Conservation (phyloP, 2,888 invertebrate genomes). For the Caenorhabditis plicata region DNA sequence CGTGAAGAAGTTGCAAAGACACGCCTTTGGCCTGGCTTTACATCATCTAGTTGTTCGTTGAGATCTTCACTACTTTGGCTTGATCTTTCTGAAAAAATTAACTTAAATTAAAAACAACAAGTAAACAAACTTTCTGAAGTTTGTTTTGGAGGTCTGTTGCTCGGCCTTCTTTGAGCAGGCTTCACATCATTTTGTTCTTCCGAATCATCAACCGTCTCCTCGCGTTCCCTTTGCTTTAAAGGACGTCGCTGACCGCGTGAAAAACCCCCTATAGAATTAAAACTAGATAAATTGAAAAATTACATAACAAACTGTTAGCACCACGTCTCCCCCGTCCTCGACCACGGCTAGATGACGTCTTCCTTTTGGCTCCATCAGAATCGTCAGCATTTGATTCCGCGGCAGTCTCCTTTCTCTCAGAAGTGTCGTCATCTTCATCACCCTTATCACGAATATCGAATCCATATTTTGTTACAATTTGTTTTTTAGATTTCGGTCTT, state of each 20-base stretch:
- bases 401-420: slow-evolving; percentile 10
- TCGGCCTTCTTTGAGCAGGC: slow-evolving; percentile 18
- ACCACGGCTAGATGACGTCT: too few species aligned
- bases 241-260: slow-evolving; percentile 6
- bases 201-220: slow-evolving; percentile 33
- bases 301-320: too few species aligned
- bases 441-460: slow-evolving; percentile 28
- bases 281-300: too few species aligned
- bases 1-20: slow-evolving; percentile 7
- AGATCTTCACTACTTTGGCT: slow-evolving; percentile 3
- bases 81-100: not conserved
- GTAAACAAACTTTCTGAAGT: slow-evolving; percentile 9
- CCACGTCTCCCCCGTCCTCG: too few species aligned
- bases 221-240: slow-evolving; percentile 24
- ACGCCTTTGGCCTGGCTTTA: slow-evolving; percentile 21
- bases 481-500: slow-evolving; percentile 32
- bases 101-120: not conserved
- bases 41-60: slow-evolving; percentile 16
- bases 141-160: slow-evolving; percentile 4
- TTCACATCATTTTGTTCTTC: slow-evolving; percentile 6
- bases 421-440: slow-evolving; percentile 14
- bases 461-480: slow-evolving; percentile 30
- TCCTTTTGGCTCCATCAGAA: slow-evolving; percentile 5
- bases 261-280: too few species aligned
- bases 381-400: slow-evolving; percentile 26